Conservation (phyloP, 2,888 invertebrate genomes). For the Schrankia costaestrigalis region DNA sequence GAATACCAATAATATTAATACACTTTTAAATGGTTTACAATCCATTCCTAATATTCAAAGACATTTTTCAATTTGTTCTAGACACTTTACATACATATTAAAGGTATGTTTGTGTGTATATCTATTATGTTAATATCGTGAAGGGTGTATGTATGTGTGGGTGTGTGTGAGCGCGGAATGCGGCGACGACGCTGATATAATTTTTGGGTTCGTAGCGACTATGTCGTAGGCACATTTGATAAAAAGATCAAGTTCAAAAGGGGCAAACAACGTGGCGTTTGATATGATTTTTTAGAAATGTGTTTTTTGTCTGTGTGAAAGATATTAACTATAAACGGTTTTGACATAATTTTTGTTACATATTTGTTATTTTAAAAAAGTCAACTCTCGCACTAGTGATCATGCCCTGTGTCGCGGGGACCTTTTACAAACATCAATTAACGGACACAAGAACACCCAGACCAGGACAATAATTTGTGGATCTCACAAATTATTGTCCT, state of each 20-base stretch:
- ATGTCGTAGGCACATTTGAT: slow-evolving; percentile 69
- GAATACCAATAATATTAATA: too few species aligned
- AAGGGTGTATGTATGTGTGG: slow-evolving; percentile 33
- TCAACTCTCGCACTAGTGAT: too few species aligned
- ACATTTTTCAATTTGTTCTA: slow-evolving; percentile 5
- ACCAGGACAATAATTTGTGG: too few species aligned
- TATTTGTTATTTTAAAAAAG: too few species aligned
- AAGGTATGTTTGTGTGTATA: slow-evolving; percentile 16
- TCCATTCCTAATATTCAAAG: too few species aligned
- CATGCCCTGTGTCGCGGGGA: too few species aligned
- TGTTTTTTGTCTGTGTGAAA: slow-evolving; percentile 26
- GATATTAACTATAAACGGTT: background rate
- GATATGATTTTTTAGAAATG: slow-evolving; percentile 43
- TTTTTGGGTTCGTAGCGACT: slow-evolving; percentile 46
- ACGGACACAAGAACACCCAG: too few species aligned
- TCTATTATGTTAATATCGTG: slow-evolving; percentile 7
- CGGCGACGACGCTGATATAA: slow-evolving; percentile 63
- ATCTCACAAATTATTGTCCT: too few species aligned
- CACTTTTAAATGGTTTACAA: too few species aligned
- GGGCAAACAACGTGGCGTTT: slow-evolving; percentile 50
- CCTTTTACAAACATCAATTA: too few species aligned
- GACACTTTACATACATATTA: slow-evolving; percentile 1
- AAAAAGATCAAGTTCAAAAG: slow-evolving; percentile 78
- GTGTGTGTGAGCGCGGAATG: slow-evolving; percentile 63
- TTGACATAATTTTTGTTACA: background rate